Percentiles rank a stretch among this genome's conserved stretches.
These are phyloP conservation scores for Seriola dumerili DNA, from an alignment of 2,113 vertebrate genomes.

Conservation along the genomic window DNA sequence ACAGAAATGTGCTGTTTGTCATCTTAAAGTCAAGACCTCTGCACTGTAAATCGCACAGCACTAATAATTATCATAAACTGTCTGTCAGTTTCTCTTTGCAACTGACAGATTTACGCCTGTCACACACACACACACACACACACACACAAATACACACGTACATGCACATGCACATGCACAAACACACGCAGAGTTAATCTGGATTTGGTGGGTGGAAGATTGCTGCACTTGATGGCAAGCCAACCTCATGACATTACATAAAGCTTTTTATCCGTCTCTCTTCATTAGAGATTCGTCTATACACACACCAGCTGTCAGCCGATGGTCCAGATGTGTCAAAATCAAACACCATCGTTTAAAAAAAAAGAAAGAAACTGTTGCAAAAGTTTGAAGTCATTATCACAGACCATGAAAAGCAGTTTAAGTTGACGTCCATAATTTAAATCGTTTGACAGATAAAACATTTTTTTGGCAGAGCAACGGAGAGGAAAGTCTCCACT, in stretches of 20 bases:
- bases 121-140: slow-evolving; percentile 9
- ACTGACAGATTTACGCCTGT: slow-evolving; percentile 36
- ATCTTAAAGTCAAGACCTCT: neutral
- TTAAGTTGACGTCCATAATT: neutral
- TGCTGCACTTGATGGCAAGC: slow-evolving; percentile 80
- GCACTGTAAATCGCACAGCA: neutral
- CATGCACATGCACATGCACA: neutral
- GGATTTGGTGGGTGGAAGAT: slow-evolving; percentile 87
- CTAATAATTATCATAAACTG: slow-evolving; percentile 17
- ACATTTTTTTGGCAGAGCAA: slow-evolving; percentile 1
- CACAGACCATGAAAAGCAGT: neutral
- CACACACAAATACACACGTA: slow-evolving; percentile 14
- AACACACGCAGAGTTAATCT: slow-evolving; percentile 78
- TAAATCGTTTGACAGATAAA: neutral
- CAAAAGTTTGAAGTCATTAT: slow-evolving; percentile 6
- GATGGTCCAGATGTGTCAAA: slow-evolving; percentile 30
- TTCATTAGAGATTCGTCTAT: slow-evolving; percentile 80
- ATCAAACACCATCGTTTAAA: slow-evolving; percentile 14
- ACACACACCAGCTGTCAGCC: slow-evolving; percentile 40
- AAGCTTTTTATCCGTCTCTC: slow-evolving; percentile 77
- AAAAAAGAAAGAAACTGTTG: neutral
- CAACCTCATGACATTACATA: slow-evolving; percentile 86
- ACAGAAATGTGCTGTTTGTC: neutral
- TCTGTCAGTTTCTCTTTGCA: slow-evolving; percentile 29
- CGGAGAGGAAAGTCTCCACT: neutral